Percentiles rank a stretch among this genome's conserved stretches.
Conservation (phyloP, 2,797 vertebrate species). For the Pygocentrus nattereri region DNA sequence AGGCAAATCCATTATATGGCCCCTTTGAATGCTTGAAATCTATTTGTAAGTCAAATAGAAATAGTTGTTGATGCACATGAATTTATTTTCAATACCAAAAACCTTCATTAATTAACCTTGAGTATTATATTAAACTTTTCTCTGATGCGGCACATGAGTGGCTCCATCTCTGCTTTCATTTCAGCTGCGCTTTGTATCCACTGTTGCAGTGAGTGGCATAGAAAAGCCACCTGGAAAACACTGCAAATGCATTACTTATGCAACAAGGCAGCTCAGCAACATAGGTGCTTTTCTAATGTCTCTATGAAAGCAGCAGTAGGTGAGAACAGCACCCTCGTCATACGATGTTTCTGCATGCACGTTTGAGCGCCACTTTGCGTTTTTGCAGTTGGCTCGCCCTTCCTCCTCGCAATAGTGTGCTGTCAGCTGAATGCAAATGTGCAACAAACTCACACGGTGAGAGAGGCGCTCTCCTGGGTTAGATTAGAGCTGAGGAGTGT, state of each 20-base stretch:
- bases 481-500: slow-evolving; percentile 25
- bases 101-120: too few species aligned
- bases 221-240: background rate
- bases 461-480: slow-evolving; percentile 41
- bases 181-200: background rate
- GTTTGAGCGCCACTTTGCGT: slow-evolving; percentile 39
- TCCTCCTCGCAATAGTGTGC: slow-evolving; percentile 64
- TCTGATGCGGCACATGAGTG: background rate
- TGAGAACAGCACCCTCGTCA: slow-evolving; percentile 15
- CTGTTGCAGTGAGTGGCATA: background rate
- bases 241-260: background rate
- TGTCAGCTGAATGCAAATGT: slow-evolving; percentile 76
- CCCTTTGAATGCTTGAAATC: too few species aligned
- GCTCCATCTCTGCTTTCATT: too few species aligned
- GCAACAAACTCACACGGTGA: slow-evolving; percentile 24
- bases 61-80: too few species aligned
- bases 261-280: background rate
- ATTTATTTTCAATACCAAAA: background rate
- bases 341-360: slow-evolving; percentile 49
- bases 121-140: background rate
- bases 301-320: background rate
- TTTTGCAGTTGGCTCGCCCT: slow-evolving; percentile 62
- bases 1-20: too few species aligned
- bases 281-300: background rate
- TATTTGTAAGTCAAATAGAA: too few species aligned